These are phyloP conservation scores for Oreochromis mossambicus DNA, from an alignment of 2,797 vertebrate genomes.

Conservation along the genomic window DNA sequence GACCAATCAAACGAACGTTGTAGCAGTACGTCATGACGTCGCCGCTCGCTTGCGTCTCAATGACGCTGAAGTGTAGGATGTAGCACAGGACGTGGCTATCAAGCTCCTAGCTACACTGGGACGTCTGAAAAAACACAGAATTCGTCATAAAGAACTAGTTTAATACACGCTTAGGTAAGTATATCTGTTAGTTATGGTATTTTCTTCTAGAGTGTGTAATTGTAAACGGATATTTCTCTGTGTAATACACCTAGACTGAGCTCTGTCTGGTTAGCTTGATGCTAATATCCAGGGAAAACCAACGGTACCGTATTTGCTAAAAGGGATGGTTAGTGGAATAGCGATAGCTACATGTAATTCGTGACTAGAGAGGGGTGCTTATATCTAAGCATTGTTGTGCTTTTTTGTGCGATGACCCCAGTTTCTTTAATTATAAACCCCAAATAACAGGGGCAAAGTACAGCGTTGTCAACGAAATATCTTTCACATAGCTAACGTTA, in stretches of 20 bases:
- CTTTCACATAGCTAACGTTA: slow-evolving; percentile 1
- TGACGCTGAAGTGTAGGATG: slow-evolving; percentile 56
- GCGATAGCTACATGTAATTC: slow-evolving; percentile 5
- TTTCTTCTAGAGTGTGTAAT: background rate
- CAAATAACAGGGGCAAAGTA: fast-evolving
- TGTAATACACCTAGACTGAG: background rate
- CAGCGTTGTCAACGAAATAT: background rate
- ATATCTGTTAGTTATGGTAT: background rate
- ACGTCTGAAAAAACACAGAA: slow-evolving; percentile 35
- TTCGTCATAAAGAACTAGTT: background rate
- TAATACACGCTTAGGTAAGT: slow-evolving; percentile 42
- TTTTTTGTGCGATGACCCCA: fast-evolving
- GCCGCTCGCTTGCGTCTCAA: background rate
- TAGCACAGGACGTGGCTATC: slow-evolving; percentile 67
- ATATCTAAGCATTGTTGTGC: background rate
- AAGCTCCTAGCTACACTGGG: slow-evolving; percentile 33
- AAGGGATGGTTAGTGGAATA: slow-evolving; percentile 7
- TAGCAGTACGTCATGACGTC: slow-evolving; percentile 45
- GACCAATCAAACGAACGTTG: background rate
- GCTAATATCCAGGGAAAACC: slow-evolving; percentile 51
- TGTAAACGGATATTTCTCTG: background rate
- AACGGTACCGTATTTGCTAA: slow-evolving; percentile 15
- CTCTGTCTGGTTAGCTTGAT: slow-evolving; percentile 46
- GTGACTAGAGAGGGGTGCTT: background rate
- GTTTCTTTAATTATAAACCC: background rate